These are phyloP conservation scores for Emydura subglobosa DNA, from an alignment of 2,113 vertebrate genomes.

Conservation along the genomic window DNA sequence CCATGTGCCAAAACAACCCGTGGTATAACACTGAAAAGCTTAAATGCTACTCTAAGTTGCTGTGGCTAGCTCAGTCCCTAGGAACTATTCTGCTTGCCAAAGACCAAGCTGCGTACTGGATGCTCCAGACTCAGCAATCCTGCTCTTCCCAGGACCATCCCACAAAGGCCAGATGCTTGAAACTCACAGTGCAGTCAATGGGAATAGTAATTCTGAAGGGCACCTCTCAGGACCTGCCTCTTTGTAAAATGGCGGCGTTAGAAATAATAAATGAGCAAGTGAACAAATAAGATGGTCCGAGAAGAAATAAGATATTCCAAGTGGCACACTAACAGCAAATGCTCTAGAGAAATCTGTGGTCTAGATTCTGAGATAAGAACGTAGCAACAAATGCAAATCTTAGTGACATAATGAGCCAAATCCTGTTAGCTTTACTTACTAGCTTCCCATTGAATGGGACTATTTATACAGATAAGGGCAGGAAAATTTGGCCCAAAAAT, in stretches of 20 bases:
- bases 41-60: background rate
- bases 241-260: background rate
- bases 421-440: background rate
- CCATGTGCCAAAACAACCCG: background rate
- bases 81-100: background rate
- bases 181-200: background rate
- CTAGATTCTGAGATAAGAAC: background rate
- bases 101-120: background rate
- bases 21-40: background rate
- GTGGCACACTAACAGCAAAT: background rate
- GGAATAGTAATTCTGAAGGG: background rate
- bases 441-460: background rate
- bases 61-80: background rate
- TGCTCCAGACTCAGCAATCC: background rate
- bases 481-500: background rate
- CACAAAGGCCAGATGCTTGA: background rate
- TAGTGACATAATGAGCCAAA: background rate
- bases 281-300: accelerated
- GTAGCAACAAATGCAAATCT: accelerated
- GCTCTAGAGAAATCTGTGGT: background rate
- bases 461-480: accelerated
- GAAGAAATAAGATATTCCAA: background rate
- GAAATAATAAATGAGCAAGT: background rate
- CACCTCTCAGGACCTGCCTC: background rate
- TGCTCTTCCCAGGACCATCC: background rate